Base-by-base conservation (phyloP, 2,888 invertebrate species). In the Xestia rhomboidea region DNA sequence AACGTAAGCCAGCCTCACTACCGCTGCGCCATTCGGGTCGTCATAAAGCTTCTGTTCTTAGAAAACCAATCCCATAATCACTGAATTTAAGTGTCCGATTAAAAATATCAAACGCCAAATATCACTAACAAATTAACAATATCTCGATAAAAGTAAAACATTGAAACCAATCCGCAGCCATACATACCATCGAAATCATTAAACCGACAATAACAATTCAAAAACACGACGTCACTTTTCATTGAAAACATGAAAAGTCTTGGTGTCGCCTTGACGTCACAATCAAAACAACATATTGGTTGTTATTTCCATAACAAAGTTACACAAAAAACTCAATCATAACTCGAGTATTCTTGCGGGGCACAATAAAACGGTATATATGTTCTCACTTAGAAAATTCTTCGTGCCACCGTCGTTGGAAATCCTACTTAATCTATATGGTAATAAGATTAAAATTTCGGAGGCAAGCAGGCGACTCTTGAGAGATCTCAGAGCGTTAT, bases 241-340 rank as follows among this genome's bases (percentile, higher is more conserved):
- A 54, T 69, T 30, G 7, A 49, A 51, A 78, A 73, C 73, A 70
- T 84, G 62, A 73, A 85, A 85, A 46, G 44, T 41, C n/a, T 63
- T 24, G 66, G 72, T 82, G 83, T 71, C 38, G 60, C 67, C n/a
- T 70, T 82, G 64, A 75, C 72, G 78, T 66, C 64, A 68, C 72
- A 76, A 82, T 81, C 81, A 84, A 87, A 86, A 81, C 81, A 86
- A 83, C 84, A 77, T 88, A 88, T 84, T 83, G 82, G 77, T 63
- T 68, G 60, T 84, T 80, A 84, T 73, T 82, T 78, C 75, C 68
- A 77, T 81, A 81, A 89, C 80, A 88, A 82, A 82, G 81, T 86
- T 79, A 82, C 74, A 79, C 81, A 85, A 89, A 87, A 89, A 89
- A 88, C 88, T 88, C 87, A 89, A 88, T 88, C 88, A 89, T 87